phyloP scores from a whole-genome alignment of 2,888 invertebrate species.

The Pammene aurita region DNA sequence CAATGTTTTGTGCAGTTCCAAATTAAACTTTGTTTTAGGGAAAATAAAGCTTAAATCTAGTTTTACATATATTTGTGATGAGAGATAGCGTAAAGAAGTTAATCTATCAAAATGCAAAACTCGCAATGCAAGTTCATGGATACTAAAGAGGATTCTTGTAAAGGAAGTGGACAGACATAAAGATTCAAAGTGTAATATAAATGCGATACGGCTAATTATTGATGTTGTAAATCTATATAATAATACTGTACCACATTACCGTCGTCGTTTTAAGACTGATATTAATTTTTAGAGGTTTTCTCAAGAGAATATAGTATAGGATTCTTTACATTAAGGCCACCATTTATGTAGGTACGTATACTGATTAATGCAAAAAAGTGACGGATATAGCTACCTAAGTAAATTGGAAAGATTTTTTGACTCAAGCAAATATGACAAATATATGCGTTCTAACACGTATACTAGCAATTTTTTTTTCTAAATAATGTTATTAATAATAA shows the following conservation, averaged over 20 bases:
- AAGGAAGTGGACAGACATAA: constrained; percentile 16
- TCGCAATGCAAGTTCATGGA: constrained; percentile 11
- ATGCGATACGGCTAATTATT: constrained; percentile 3
- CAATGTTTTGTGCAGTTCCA: not conserved
- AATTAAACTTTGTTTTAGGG: not conserved
- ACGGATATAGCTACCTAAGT: too few relatives aligned
- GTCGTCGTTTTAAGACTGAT: not conserved
- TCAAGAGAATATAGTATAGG: not conserved
- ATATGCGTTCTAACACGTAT: too few relatives aligned
- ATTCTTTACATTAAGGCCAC: not conserved
- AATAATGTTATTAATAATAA: too few relatives aligned
- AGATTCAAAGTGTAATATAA: constrained; percentile 11
- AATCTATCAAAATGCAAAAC: constrained; percentile 19
- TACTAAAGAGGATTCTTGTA: constrained; percentile 11
- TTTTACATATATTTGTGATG: not conserved
- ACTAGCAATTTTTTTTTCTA: too few relatives aligned
- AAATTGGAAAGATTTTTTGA: too few relatives aligned
- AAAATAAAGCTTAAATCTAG: not conserved
- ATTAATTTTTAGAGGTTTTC: not conserved
- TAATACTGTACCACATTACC: constrained; percentile 11
- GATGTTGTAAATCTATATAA: constrained; percentile 4
- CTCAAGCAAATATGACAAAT: too few relatives aligned
- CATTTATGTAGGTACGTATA: not conserved
- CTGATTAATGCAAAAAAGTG: too few relatives aligned
- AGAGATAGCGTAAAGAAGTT: constrained; percentile 7